Base-by-base conservation (phyloP, 2,888 invertebrate species). In the Caenorhabditis zanzibari region DNA sequence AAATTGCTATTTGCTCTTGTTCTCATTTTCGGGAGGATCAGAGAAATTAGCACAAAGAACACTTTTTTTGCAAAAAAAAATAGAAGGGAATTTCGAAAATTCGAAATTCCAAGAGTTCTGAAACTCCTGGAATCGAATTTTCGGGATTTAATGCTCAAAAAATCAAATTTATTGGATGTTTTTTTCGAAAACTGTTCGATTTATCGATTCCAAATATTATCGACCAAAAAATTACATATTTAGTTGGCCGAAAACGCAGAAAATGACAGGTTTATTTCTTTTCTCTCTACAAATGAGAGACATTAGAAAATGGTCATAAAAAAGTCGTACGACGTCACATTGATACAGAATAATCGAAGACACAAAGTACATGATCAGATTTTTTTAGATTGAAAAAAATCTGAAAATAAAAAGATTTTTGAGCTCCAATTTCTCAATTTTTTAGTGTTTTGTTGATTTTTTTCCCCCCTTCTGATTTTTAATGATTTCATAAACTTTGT, bases 271-370 rank as follows among this genome's bases (percentile, higher is more conserved):
- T 47, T 47, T 47, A 32, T 58, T 58, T 28, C 56, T 12, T 12
- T 10, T 38, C 38, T 58, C 16, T 58, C 12, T 32, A 16, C 5
- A 16, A n/a, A n/a, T n/a, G n/a, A 58, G 54, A 16, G 32, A n/a
- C 16, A 26, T n/a, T n/a, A n/a, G 12, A 24, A 38, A 19, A 59
- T 59, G 59, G 59, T 59, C 59, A 59, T 59, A 59, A 59, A 59
- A 59, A 38, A 38, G 59, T 38, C 59, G 59, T 28, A 32, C 35
- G 35, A 59, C 59, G 59, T 59, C 59, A 59, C 59, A 38, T n/a
- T n/a, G 22, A 22, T 14, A 10, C 26, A 7, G 19, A 38, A 38
- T 32, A 19, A 38, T 7, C 1, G 19, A 10, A 38, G 38, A n/a
- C 22, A 54, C 59, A 59, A 59, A 59, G 59, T 38, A 59, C 59